Base-by-base conservation (phyloP, 2,888 invertebrate species). In the Dicranocentrus wangi region DNA sequence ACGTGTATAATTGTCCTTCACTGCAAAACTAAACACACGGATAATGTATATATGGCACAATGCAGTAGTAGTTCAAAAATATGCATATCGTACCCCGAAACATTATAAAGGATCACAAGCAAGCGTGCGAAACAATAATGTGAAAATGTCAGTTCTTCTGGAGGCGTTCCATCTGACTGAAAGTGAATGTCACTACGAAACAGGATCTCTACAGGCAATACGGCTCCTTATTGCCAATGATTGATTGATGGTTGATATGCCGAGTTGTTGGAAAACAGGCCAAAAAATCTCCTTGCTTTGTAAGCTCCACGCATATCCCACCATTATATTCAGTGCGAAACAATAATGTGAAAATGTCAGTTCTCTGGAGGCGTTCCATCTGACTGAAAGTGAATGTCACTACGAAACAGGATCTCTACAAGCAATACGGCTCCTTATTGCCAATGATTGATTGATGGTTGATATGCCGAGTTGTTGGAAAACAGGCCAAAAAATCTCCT, bases 191-290 rank as follows among this genome's bases (percentile, higher is more conserved):
- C 77, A 77, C 77, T 60, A 61, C n/a, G 63, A 63, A 77, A 70
- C 39, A 63, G 27, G 69, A 77, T 77, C 69, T 71, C 63, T 65
- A 61, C 70, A 42, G 27, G 63, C 58, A 61, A 61, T 61, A 61
- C 61, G 23, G 61, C 42, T 69, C 70, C 76, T 76, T 77, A 77
- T 77, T 77, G 61, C 77, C 77, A 77, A 77, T 77, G 77, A 77
- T 77, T 85, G 85, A 85, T 85, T 85, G 85, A 85, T 84, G 79
- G 85, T 81, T 85, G 84, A 84, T 84, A 82, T 71, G 63, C 68
- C 43, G 32, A 32, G 61, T 27, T 55, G 58, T 63, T 51, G 51
- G 28, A 69, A 77, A 23, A 42, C 58, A 82, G 77, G 70, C 76
- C 76, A 69, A 63, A n/a, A n/a, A 70, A 77, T 61, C 61, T 28